Evolutionary conservation across 2,888 invertebrate genomes (phyloP), one percentile per base, ranked within the genome.

Genomic region (Fragum whitleyi): DNA sequence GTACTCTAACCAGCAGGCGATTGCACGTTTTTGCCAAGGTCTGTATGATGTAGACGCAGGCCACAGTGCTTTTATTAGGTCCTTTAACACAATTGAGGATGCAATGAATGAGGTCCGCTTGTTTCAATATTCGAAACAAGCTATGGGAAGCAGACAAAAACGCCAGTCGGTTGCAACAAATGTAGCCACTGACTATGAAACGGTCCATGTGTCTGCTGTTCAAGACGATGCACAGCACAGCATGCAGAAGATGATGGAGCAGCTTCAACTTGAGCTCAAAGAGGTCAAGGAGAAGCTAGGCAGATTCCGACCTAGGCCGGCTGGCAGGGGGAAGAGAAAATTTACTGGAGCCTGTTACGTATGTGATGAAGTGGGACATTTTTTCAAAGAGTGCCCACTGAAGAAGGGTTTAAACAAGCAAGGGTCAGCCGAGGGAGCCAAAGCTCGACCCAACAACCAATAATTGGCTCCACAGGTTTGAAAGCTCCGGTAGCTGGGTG

Each of bases 1-100:
- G 1, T 76, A 70, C 53, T 14, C 39, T 14, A 28, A 21, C n/a
- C 1, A 5, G 1, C 76, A 70, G 29, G 76, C 53, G 0, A 68
- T 77, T 14, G 21, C 16, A 1, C 42, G 61, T 6, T 69, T 76
- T 14, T 76, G 70, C 21, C 53, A 62, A 19, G 77, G 62, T 26
- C 11, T 77, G 62, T 3, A 53, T 5, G 77, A 77, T 36, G n/a
- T 2, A 21, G 77, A 77, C 0, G 71, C 77, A 19, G 77, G 77
- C 6, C 71, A 53, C 23, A 23, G 62, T 32, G 77, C 59, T 1
- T 28, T 21, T 28, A n/a, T n/a, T n/a, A n/a, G n/a, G 42, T 21
- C n/a, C 19, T 65, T 65, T 11, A 14, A 0, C 9, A 51, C 59
- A 11, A 26, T 69, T 29, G 61, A 59, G 21, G 57, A 69, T 6